phyloP scores from a whole-genome alignment of 2,797 vertebrate genomes.

The Propithecus deckenii region DNA sequence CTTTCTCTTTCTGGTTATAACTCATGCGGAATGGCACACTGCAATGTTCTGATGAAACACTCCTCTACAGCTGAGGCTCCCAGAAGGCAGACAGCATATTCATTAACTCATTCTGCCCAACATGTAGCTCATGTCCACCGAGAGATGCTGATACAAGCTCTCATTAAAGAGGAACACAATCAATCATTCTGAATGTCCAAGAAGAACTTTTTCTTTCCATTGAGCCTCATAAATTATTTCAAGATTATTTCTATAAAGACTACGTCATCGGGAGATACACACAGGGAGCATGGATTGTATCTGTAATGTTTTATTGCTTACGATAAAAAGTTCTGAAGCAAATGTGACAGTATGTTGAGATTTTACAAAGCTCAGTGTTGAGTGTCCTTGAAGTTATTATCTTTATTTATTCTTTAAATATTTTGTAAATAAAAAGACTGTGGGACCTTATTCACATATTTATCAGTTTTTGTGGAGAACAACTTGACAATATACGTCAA shows the following conservation, averaged over 20 bases:
- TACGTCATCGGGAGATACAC: neutral
- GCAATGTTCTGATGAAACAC: neutral
- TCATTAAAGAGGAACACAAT: slow-evolving; percentile 37
- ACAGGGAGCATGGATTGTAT: neutral
- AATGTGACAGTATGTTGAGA: neutral
- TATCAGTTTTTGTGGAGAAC: neutral
- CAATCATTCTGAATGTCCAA: slow-evolving; percentile 2
- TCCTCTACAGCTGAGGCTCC: neutral
- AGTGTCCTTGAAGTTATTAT: neutral
- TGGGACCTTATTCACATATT: neutral
- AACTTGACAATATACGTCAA: neutral
- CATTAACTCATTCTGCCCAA: neutral
- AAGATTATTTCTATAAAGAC: neutral
- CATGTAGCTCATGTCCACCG: neutral
- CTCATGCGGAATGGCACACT: neutral
- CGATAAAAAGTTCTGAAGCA: neutral
- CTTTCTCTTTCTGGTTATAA: neutral
- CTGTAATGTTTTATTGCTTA: neutral
- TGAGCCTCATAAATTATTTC: slow-evolving; percentile 1
- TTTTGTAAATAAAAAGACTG: neutral
- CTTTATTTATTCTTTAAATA: slow-evolving; percentile 39
- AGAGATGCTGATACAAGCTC: neutral
- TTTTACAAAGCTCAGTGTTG: neutral
- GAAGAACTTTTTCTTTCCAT: neutral
- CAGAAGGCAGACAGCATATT: neutral